Evolutionary conservation across 2,113 vertebrate species (phyloP).

Genomic region (Piliocolobus tephrosceles): DNA sequence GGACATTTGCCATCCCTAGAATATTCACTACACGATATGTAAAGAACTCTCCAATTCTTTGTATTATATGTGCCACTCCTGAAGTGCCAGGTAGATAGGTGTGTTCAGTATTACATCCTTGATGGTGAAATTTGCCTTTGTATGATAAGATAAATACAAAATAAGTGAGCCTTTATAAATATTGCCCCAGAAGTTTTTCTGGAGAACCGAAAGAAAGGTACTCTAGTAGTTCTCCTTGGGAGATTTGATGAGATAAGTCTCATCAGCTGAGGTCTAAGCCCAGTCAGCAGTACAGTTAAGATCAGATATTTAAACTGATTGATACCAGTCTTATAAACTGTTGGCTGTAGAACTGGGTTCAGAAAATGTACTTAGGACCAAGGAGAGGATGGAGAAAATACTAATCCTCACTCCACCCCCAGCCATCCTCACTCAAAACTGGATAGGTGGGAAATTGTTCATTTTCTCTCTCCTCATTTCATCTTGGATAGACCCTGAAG

Average conservation of each 20-base stretch:
- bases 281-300: fast-evolving
- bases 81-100: neutral
- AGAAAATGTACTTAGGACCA: neutral
- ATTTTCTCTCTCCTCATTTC: neutral
- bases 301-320: neutral
- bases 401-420: neutral
- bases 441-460: neutral
- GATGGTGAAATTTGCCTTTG: neutral
- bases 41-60: neutral
- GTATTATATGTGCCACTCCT: neutral
- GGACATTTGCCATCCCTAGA: neutral
- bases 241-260: neutral
- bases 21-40: neutral
- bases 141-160: neutral
- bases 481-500: neutral
- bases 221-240: neutral
- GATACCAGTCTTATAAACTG: neutral
- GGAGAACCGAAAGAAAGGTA: neutral
- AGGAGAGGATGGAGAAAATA: neutral
- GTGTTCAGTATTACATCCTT: neutral
- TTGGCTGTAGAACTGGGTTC: neutral
- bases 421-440: neutral
- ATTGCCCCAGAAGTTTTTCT: neutral
- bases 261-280: neutral
- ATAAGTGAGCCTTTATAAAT: neutral